A percentile compares a stretch with the other conserved stretches of the same genome.
Evolutionary conservation across 2,888 invertebrate genomes (phyloP).

Genomic region (Synergus japonicus): DNA sequence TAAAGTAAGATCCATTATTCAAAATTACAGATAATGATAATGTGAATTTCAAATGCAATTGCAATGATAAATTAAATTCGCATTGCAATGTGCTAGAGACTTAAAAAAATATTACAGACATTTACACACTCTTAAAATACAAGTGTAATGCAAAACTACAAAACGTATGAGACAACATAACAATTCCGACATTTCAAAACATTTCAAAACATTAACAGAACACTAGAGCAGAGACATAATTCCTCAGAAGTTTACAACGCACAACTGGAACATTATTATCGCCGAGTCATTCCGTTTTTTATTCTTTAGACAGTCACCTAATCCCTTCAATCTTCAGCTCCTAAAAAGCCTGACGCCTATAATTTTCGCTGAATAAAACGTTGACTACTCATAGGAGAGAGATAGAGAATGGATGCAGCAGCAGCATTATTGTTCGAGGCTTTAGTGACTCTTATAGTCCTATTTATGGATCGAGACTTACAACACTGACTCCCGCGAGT

Average conservation of each 20-base stretch:
- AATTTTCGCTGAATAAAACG: neutral
- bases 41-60: too few species aligned
- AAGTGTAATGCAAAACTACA: too few species aligned
- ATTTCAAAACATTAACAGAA: too few species aligned
- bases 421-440: neutral
- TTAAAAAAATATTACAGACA: too few species aligned
- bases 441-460: neutral
- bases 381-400: neutral
- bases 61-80: too few species aligned
- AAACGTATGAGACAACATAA: too few species aligned
- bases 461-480: conserved; percentile 31
- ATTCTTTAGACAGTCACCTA: neutral
- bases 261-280: neutral
- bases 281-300: neutral
- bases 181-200: too few species aligned
- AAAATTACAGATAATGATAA: too few species aligned
- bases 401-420: neutral
- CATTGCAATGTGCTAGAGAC: too few species aligned
- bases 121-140: too few species aligned
- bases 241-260: neutral
- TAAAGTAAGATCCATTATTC: too few species aligned
- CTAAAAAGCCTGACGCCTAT: neutral
- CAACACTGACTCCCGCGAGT: conserved; percentile 35
- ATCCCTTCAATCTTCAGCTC: neutral
- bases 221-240: neutral